Base-by-base conservation (phyloP, 2,888 invertebrate species). In the Aspidiotus destructor region DNA sequence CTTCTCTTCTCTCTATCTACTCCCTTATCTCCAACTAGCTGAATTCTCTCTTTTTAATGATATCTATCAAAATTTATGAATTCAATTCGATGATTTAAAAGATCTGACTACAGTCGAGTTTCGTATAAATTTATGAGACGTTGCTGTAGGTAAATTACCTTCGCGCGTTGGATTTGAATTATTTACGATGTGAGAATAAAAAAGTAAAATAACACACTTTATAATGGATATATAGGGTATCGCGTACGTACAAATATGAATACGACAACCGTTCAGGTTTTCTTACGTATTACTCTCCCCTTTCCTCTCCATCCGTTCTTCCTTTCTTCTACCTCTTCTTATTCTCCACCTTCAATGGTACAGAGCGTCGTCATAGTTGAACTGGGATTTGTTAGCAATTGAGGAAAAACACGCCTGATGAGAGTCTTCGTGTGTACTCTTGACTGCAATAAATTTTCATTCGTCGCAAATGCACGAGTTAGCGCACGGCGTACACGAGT, bases 41-140 rank as follows among this genome's bases (percentile, higher is more conserved):
- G 5, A 28, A 28, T 28, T 28, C 28, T 28, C 16, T 40, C 13
- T 58, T 58, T 58, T 40, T 28, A 65, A 44, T 42, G 65, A 65
- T 65, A 65, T 57, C 65, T 57, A 55, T 65, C 65, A 65, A 65
- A 65, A 65, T 65, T 65, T 65, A 65, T 65, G 65, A 65, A 57
- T 65, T 65, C 55, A 57, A 42, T 41, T 55, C 57, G 44, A 65
- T 65, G 65, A 65, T 65, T 65, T 65, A 65, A 57, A 55, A 65
- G 57, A 65, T 65, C 57, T 65, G 44, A 54, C 41, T 16, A 42
- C 17, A 65, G 65, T 57, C 57, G 65, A 65, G 65, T 65, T 65
- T 65, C 44, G 65, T 65, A 57, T 65, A 57, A 65, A 65, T 65
- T 65, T 65, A 65, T 65, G 65, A 55, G 65, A 65, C 65, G 57